These are phyloP conservation scores for Noctua janthe DNA, from an alignment of 2,888 invertebrate species.

Conservation along the genomic window DNA sequence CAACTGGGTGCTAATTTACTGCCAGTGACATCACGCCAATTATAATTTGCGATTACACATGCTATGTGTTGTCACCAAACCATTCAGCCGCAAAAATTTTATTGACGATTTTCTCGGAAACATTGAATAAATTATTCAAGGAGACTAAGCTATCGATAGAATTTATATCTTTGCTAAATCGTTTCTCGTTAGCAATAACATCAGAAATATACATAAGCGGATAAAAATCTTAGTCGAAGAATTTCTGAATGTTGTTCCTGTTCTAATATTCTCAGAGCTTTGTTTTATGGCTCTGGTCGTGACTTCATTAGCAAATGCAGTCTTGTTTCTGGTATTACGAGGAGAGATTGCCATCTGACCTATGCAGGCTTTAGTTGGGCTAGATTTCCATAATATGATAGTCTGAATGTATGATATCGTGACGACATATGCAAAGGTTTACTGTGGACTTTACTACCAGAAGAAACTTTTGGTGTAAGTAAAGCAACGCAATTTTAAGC, in stretches of 20 bases:
- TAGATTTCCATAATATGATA: constrained; percentile 27
- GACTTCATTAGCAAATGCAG: constrained; percentile 49
- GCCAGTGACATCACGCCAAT: constrained; percentile 72
- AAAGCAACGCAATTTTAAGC: neutral
- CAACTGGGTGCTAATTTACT: constrained; percentile 66
- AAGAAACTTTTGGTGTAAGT: neutral
- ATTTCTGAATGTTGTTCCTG: constrained; percentile 25
- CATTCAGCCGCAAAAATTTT: constrained; percentile 37
- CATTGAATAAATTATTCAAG: constrained; percentile 36
- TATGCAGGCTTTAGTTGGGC: constrained; percentile 23
- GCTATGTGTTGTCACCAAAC: constrained; percentile 50
- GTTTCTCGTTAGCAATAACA: constrained; percentile 33
- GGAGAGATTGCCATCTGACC: constrained; percentile 44
- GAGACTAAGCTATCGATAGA: constrained; percentile 10
- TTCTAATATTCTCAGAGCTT: constrained; percentile 32
- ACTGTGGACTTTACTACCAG: neutral
- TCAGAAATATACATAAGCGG: constrained; percentile 41
- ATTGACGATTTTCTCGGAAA: constrained; percentile 47
- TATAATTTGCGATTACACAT: constrained; percentile 65
- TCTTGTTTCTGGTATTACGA: constrained; percentile 26
- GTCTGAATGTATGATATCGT: constrained; percentile 11
- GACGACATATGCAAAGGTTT: neutral
- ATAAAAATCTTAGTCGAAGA: constrained; percentile 18
- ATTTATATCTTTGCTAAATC: constrained; percentile 14
- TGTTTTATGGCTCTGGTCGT: constrained; percentile 50